Conservation (phyloP, 2,888 invertebrate species). For the Rapana venosa region DNA sequence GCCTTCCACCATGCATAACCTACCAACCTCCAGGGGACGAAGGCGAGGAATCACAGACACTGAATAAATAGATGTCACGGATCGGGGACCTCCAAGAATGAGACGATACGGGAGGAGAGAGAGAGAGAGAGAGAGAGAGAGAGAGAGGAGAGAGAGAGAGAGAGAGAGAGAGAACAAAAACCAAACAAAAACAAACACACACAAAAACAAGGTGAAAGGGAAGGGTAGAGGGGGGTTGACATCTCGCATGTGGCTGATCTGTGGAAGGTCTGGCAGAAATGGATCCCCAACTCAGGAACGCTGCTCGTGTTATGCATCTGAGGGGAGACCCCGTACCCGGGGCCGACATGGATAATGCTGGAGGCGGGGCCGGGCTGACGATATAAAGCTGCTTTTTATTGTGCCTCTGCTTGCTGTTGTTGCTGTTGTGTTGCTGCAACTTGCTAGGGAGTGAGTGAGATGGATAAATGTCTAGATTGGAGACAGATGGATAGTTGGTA, state of each 20-base stretch:
- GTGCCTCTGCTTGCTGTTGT: neutral
- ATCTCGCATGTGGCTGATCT: neutral
- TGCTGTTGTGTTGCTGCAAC: neutral
- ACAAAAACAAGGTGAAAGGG: neutral
- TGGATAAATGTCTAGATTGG: no score
- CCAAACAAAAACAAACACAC: neutral
- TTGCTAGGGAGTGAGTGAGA: no score
- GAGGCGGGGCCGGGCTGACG: neutral
- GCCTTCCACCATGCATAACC: no score
- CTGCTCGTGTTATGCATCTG: neutral
- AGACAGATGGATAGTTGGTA: neutral
- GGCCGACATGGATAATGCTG: neutral
- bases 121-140: neutral
- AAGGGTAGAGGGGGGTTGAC: neutral
- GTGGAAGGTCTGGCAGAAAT: neutral
- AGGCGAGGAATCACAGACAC: no score
- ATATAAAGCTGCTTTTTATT: conserved; percentile 4
- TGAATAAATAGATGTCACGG: no score
- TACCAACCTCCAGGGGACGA: no score
- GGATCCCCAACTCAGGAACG: neutral
- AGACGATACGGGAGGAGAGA: conserved; percentile 8
- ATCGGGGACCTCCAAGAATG: no score
- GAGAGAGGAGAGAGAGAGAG: neutral
- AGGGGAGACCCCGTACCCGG: neutral
- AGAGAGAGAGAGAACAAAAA: neutral